phyloP scores from a whole-genome alignment of 2,113 vertebrate species.

The Laticauda colubrina region DNA sequence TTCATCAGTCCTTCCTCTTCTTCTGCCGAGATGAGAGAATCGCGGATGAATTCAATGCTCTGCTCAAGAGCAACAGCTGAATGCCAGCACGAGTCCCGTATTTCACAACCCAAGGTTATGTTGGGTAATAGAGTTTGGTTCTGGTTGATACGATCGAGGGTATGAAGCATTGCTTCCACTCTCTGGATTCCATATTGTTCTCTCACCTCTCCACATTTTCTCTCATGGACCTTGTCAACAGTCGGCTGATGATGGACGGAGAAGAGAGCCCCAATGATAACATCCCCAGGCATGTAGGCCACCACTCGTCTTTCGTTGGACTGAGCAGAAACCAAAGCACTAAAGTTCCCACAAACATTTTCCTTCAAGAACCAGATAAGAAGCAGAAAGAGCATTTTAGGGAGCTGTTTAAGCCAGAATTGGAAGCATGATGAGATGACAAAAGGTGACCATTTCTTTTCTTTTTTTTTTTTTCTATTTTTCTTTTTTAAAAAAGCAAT shows the following conservation, averaged over 20 bases:
- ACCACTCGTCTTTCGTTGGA: constrained; percentile 91
- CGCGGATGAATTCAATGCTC: constrained; percentile 97
- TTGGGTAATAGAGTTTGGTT: constrained; percentile 89
- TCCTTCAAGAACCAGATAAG: constrained; percentile 71
- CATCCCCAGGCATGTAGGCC: constrained; percentile 91
- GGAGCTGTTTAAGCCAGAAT: constrained; percentile 70
- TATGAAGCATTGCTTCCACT: constrained; percentile 96
- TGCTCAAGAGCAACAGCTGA: constrained; percentile 96
- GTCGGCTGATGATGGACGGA: constrained; percentile 97
- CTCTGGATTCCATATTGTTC: constrained; percentile 98
- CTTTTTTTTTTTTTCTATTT: no score
- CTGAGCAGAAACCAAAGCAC: constrained; percentile 74
- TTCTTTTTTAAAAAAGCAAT: not conserved
- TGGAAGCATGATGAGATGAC: constrained; percentile 68
- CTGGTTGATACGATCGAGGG: constrained; percentile 91
- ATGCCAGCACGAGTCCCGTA: constrained; percentile 98
- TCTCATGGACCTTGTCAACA: constrained; percentile 96
- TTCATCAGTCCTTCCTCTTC: constrained; percentile 85
- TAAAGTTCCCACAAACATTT: constrained; percentile 71
- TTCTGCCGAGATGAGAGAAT: constrained; percentile 91
- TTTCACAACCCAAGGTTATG: constrained; percentile 94
- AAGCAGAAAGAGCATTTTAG: constrained; percentile 83
- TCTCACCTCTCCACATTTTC: constrained; percentile 93
- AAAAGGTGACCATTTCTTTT: constrained; percentile 29
- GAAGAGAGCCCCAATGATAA: constrained; percentile 96